These are phyloP conservation scores for Dicrostonyx torquatus DNA, from an alignment of 2,797 vertebrate genomes.

Conservation along the genomic window DNA sequence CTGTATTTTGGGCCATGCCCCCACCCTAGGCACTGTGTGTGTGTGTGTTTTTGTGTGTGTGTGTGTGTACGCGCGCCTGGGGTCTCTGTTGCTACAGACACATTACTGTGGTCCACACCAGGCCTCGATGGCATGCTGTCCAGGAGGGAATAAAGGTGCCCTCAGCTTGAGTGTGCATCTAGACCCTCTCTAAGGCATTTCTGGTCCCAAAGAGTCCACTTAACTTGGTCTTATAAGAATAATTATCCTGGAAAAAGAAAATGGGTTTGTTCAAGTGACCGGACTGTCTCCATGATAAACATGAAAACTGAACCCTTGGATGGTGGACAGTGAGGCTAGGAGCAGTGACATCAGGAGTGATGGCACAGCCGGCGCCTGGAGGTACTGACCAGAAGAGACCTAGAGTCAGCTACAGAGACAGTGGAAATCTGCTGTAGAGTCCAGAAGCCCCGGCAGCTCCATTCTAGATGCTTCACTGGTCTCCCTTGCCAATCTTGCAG, in stretches of 20 bases:
- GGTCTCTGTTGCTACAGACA: background rate
- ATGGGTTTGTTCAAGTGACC: fast-evolving
- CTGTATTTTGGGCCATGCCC: fast-evolving
- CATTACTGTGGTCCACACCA: fast-evolving
- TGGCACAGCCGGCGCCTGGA: background rate
- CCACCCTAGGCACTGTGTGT: background rate
- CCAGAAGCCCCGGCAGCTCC: fast-evolving
- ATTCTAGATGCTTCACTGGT: background rate
- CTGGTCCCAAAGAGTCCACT: background rate
- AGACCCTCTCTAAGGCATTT: fast-evolving
- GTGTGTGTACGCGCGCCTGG: background rate
- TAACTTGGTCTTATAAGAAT: fast-evolving
- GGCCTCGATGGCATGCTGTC: fast-evolving
- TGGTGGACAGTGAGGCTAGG: background rate
- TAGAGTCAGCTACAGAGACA: background rate
- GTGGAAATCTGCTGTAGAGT: too few relatives aligned
- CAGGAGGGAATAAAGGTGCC: fast-evolving
- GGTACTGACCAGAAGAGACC: background rate
- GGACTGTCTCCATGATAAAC: background rate
- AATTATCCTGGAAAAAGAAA: background rate
- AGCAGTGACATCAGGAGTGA: background rate
- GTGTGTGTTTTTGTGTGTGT: background rate
- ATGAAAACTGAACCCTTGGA: background rate
- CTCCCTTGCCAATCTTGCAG: fast-evolving
- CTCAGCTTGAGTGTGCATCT: too few relatives aligned